These are phyloP conservation scores for Epicampocera succincta DNA, from an alignment of 2,888 invertebrate genomes.

Conservation along the genomic window DNA sequence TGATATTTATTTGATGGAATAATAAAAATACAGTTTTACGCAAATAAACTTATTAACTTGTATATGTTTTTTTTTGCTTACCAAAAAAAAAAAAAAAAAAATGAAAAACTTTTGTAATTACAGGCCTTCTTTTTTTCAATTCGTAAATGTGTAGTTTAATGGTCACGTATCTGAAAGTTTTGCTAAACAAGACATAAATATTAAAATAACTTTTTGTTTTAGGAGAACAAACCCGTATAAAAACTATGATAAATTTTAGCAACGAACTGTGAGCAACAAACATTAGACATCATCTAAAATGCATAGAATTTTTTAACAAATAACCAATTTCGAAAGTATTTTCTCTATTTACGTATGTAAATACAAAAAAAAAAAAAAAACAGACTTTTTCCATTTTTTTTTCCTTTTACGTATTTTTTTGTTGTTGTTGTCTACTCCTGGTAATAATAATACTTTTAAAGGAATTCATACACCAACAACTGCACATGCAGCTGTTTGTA, in stretches of 20 bases:
- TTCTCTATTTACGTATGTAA: slow-evolving; percentile 13
- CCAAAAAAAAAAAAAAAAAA: too few species aligned
- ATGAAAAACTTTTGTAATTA: too few species aligned
- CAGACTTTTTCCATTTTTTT: too few species aligned
- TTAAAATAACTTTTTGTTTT: slow-evolving; percentile 35
- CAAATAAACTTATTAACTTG: too few species aligned
- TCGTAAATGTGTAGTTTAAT: not conserved
- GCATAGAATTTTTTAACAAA: slow-evolving; percentile 68
- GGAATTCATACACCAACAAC: slow-evolving; percentile 15
- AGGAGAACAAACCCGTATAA: not conserved
- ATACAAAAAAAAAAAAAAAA: too few species aligned
- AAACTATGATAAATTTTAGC: slow-evolving; percentile 22
- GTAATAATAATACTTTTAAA: slow-evolving; percentile 9
- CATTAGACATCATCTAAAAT: slow-evolving; percentile 64
- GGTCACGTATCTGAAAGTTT: not conserved
- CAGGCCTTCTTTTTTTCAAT: too few species aligned
- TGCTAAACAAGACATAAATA: slow-evolving; percentile 16
- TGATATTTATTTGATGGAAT: too few species aligned
- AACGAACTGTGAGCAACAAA: slow-evolving; percentile 45
- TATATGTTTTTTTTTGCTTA: too few species aligned
- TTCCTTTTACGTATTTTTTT: slow-evolving; percentile 16
- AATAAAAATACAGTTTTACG: too few species aligned
- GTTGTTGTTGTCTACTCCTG: slow-evolving; percentile 15
- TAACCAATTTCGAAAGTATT: slow-evolving; percentile 56
- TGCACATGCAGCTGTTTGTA: not conserved